Percentiles rank a stretch among this genome's conserved stretches.
These are phyloP conservation scores for Ypsolopha scabrella DNA, from an alignment of 2,888 invertebrate species.

Conservation along the genomic window DNA sequence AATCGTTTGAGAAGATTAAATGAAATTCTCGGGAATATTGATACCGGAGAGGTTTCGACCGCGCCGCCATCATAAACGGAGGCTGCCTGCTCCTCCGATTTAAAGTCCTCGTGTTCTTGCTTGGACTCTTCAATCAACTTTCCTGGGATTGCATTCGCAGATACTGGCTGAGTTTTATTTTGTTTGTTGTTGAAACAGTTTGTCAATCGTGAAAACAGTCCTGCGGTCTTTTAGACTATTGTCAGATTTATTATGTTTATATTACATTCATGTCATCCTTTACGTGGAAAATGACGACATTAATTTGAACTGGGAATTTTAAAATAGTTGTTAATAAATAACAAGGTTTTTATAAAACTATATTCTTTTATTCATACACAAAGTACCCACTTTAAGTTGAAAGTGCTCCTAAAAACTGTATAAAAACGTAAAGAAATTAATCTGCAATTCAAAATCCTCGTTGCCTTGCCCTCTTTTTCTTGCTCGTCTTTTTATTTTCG, in stretches of 20 bases:
- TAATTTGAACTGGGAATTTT: too few species aligned
- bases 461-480: conserved; percentile 30
- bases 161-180: too few species aligned
- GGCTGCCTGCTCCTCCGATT: conserved; percentile 9
- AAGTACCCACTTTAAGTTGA: conserved; percentile 25
- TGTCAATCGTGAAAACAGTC: too few species aligned
- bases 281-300: too few species aligned
- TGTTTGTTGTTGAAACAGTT: too few species aligned
- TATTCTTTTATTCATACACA: background rate
- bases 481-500: conserved; percentile 23
- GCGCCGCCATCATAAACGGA: conserved; percentile 11
- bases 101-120: conserved; percentile 4
- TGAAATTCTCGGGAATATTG: conserved; percentile 47
- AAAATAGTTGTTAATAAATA: too few species aligned
- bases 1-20: conserved; percentile 51
- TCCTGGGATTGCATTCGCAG: too few species aligned
- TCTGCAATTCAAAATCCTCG: conserved; percentile 49
- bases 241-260: too few species aligned
- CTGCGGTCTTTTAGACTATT: too few species aligned
- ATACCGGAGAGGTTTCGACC: conserved; percentile 27
- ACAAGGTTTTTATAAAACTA: background rate
- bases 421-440: conserved; percentile 51
- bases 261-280: too few species aligned
- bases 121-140: too few species aligned
- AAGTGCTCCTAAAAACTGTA: conserved; percentile 42